Conservation (phyloP, 2,113 vertebrate species). For the Hippocampus abdominalis region DNA sequence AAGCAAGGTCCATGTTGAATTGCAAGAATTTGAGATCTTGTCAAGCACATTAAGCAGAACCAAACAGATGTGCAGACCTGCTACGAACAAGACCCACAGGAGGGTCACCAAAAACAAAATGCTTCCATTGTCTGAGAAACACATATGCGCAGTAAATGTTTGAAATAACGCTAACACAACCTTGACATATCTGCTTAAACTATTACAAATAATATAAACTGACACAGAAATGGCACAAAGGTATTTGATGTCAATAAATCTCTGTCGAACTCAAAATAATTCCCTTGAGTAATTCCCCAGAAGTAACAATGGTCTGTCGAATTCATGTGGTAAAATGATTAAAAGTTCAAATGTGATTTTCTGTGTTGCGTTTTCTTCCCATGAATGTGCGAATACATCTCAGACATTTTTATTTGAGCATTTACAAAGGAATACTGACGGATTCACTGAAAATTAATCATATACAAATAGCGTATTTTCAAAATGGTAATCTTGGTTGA, state of each 20-base stretch:
- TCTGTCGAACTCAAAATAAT: neutral
- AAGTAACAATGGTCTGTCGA: neutral
- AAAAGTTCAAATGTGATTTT: neutral
- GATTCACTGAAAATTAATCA: neutral
- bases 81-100: constrained; percentile 1
- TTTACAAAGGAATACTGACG: neutral
- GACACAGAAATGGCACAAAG: constrained; percentile 4
- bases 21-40: neutral
- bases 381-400: neutral
- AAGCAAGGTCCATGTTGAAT: neutral
- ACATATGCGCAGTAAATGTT: neutral
- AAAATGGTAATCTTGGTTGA: neutral
- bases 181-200: constrained; percentile 3
- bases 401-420: no score
- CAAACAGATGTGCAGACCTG: neutral
- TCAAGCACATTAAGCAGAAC: neutral
- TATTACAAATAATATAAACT: constrained; percentile 2
- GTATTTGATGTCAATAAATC: neutral
- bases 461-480: neutral
- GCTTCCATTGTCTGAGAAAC: constrained; percentile 3
- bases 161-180: neutral
- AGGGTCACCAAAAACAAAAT: neutral
- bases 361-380: neutral
- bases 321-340: constrained; percentile 5
- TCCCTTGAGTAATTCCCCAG: neutral